Evolutionary conservation across 30 jellyfish, hydroid and myxozoan species (phyloP), one percentile per base, ranked within the genome.

Genomic region (Pseudorhiza aurosa): DNA sequence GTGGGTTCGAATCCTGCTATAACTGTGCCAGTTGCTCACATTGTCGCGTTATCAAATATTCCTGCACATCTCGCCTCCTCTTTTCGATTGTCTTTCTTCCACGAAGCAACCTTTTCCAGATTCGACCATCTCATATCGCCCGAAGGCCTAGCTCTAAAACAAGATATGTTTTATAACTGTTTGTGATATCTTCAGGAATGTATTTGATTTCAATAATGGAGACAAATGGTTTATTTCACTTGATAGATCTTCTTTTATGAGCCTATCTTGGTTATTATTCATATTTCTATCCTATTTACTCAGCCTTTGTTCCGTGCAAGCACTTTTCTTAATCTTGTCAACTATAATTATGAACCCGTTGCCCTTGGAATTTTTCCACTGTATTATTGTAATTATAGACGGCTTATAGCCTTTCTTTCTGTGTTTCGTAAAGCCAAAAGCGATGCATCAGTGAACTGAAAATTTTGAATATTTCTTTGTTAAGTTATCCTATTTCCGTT

Each of bases 401-500:
- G 67, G 35, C 67, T 53, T 53, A 53, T 4, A 15, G 67, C 36
- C 67, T 53, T 21, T 21, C 22, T 18, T 53, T 53, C 67, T 17
- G 12, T 7, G 24, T 33, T 31, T 33, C 17, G 31, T 21, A 64
- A 64, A 30, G 18, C 77, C 31, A 17, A n/a, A n/a, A 64, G 77
- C 53, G 60, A 42, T 31, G 58, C 19, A 64, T 25, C 77, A 64
- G 58, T 30, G 77, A 64, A 64, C 35, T 14, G 53, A n/a, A 3
- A 64, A 33, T 64, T 15, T 33, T 30, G 35, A 56, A 56, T 25
- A 11, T 28, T n/a, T 56, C 70, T 56, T 28, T 28, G 14, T 2
- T n/a, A 31, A 30, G 35, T 32, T 57, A 32, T 32, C 77, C 57
- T 64, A 64, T 64, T 30, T 64, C 77, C 77, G 77, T 57, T 12